phyloP scores from a whole-genome alignment of 2,797 vertebrate species.

The Paramormyrops hopkinsi region DNA sequence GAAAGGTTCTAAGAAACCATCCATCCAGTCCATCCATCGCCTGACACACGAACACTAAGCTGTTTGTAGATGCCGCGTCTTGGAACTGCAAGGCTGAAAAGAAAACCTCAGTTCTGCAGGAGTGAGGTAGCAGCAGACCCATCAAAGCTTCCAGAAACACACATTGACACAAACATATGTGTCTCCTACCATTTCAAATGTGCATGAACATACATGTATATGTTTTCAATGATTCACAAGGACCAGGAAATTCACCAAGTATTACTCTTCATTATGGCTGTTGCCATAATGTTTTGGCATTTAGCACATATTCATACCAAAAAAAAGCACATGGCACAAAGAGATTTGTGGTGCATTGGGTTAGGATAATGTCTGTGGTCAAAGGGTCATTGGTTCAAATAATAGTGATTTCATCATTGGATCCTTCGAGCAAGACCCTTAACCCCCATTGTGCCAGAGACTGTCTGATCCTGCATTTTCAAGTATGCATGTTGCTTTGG shows the following conservation, averaged over 20 bases:
- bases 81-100: background rate
- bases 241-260: background rate
- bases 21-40: background rate
- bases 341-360: background rate
- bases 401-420: background rate
- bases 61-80: background rate
- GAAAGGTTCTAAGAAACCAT: background rate
- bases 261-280: background rate
- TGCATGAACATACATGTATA: background rate
- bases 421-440: background rate
- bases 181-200: background rate
- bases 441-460: background rate
- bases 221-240: background rate
- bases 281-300: background rate
- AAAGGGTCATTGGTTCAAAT: background rate
- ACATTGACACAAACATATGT: background rate
- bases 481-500: background rate
- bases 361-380: background rate
- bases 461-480: background rate
- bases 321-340: background rate
- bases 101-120: background rate
- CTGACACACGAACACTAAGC: background rate
- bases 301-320: background rate
- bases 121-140: background rate
- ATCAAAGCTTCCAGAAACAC: background rate